These are phyloP conservation scores for Empidonax traillii DNA, from an alignment of 2,113 vertebrate genomes.

Conservation along the genomic window DNA sequence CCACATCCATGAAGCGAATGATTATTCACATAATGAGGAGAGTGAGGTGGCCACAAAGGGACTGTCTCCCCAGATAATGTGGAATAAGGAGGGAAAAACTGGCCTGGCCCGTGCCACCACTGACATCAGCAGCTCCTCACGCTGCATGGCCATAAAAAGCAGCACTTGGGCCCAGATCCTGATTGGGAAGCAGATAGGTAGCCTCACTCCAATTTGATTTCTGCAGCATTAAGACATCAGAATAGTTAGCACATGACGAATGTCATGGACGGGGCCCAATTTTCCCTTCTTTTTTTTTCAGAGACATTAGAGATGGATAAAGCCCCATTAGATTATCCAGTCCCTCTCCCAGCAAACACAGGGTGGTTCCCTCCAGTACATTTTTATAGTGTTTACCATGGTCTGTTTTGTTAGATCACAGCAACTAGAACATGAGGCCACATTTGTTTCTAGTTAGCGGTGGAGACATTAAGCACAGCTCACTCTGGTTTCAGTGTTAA, in stretches of 20 bases:
- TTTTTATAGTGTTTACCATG: conserved; percentile 69
- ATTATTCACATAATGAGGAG: not conserved
- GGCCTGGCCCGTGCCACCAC: not conserved
- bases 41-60: not conserved
- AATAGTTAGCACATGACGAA: conserved; percentile 65
- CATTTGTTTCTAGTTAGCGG: conserved; percentile 62
- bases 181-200: conserved; percentile 63
- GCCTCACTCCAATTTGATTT: conserved; percentile 54
- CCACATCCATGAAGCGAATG: not conserved
- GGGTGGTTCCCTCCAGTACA: conserved; percentile 68
- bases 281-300: conserved; percentile 60
- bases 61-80: not conserved
- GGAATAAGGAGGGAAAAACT: conserved; percentile 16
- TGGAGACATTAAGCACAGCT: conserved; percentile 53
- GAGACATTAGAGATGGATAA: conserved; percentile 54
- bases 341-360: conserved; percentile 61
- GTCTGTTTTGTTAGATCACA: conserved; percentile 70
- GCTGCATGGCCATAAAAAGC: conserved; percentile 62
- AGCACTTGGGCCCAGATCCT: conserved; percentile 40
- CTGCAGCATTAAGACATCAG: conserved; percentile 60
- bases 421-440: conserved; percentile 62
- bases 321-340: conserved; percentile 55
- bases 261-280: conserved; percentile 49
- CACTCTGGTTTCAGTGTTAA: not conserved
- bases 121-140: conserved; percentile 40